A percentile compares a stretch with the other conserved stretches of the same genome.
These are phyloP conservation scores for Eidolon helvum DNA, from an alignment of 2,113 vertebrate genomes.

Conservation along the genomic window DNA sequence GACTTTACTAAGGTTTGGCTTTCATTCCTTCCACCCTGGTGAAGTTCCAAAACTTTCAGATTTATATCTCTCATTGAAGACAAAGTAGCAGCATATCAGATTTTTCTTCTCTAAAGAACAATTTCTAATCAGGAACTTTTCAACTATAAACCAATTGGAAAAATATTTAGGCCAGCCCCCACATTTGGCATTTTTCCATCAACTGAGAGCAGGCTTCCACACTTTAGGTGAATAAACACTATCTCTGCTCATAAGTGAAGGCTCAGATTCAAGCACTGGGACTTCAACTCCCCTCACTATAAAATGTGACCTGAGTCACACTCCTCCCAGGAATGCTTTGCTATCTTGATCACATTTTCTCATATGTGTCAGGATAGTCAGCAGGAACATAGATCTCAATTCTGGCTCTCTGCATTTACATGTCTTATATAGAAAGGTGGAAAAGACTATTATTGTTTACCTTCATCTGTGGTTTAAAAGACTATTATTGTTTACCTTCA, in stretches of 20 bases:
- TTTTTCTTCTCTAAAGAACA: conserved; percentile 42
- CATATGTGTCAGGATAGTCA: not conserved
- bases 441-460: not conserved
- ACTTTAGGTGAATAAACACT: conserved; percentile 1
- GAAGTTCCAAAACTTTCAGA: conserved; percentile 56
- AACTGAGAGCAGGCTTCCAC: not conserved
- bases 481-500: not conserved
- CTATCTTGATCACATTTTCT: conserved; percentile 43
- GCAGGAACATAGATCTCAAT: not conserved
- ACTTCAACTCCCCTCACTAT: not conserved
- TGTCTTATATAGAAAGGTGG: not conserved
- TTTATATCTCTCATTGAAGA: conserved; percentile 71
- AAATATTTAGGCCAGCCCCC: not conserved
- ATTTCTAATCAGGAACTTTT: conserved; percentile 61
- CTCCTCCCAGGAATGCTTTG: not conserved
- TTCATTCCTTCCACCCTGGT: conserved; percentile 19
- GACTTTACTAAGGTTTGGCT: conserved; percentile 56
- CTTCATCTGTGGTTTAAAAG: not conserved
- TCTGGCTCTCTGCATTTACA: not conserved
- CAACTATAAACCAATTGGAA: conserved; percentile 48
- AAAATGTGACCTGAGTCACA: conserved; percentile 40
- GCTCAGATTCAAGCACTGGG: not conserved
- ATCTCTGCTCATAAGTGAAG: not conserved
- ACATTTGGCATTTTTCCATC: conserved; percentile 48
- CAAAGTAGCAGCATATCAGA: conserved; percentile 47